Evolutionary conservation across 2,113 vertebrate species (phyloP).

Genomic region (Maylandia zebra): DNA sequence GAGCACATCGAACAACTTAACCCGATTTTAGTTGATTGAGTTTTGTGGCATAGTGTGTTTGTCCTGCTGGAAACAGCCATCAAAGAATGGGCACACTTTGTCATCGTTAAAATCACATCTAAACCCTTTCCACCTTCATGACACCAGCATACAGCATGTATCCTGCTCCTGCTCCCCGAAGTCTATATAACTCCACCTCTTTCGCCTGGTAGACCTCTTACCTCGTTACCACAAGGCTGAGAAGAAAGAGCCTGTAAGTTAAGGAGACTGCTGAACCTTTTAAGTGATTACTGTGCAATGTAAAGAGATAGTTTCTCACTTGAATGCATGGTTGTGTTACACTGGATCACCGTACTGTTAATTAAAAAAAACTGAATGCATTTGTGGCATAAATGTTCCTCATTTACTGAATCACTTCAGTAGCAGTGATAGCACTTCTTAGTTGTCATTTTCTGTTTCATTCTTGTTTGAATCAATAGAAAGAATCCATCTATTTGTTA

Average conservation of each 20-base stretch:
- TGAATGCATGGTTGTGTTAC: not conserved
- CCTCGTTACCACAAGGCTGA: not conserved
- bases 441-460: not conserved
- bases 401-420: not conserved
- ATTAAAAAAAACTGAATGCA: rapidly evolving
- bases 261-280: not conserved
- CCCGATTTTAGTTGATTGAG: not conserved
- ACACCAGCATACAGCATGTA: not conserved
- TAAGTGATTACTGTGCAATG: not conserved
- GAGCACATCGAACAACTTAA: not conserved
- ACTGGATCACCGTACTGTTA: not conserved
- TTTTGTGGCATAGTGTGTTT: not conserved
- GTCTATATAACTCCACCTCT: not conserved
- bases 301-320: not conserved
- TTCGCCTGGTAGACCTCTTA: not conserved
- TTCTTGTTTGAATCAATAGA: not conserved
- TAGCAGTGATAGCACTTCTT: not conserved
- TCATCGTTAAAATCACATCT: not conserved
- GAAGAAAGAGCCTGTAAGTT: not conserved
- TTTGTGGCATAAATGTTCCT: not conserved
- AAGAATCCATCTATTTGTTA: not conserved
- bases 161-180: not conserved
- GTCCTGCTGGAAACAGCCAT: not conserved
- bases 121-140: not conserved
- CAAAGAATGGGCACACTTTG: not conserved